Evolutionary conservation across 2,888 invertebrate genomes (phyloP).

Genomic region (Myopa testacea): DNA sequence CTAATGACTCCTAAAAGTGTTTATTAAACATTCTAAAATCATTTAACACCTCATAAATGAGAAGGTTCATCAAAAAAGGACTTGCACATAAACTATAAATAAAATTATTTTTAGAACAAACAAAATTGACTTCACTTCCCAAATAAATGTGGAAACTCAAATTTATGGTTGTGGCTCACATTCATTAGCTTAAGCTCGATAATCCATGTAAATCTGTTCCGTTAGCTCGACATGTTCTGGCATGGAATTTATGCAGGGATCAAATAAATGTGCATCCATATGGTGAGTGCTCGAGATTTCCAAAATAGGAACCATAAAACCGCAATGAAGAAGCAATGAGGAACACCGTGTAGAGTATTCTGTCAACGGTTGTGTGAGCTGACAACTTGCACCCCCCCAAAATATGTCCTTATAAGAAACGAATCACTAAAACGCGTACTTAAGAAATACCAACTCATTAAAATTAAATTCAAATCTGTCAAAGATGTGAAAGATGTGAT

Average conservation of each 20-base stretch:
- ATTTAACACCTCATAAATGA: constrained; percentile 17
- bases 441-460: too few species aligned
- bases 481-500: too few species aligned
- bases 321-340: too few species aligned
- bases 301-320: too few species aligned
- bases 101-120: constrained; percentile 23
- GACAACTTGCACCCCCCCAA: too few species aligned
- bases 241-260: neutral
- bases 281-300: constrained; percentile 1
- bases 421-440: too few species aligned
- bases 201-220: constrained; percentile 17
- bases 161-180: constrained; percentile 14
- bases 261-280: constrained; percentile 18
- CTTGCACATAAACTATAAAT: constrained; percentile 14
- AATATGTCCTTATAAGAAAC: too few species aligned
- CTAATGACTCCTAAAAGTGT: constrained; percentile 15
- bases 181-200: constrained; percentile 21
- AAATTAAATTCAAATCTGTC: too few species aligned
- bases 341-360: too few species aligned
- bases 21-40: constrained; percentile 33
- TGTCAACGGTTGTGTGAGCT: too few species aligned
- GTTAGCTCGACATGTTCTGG: constrained; percentile 25
- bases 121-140: too few species aligned
- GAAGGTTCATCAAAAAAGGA: constrained; percentile 19
- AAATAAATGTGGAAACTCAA: constrained; percentile 19